phyloP scores from a whole-genome alignment of 1,140 invertebrate genomes.

The Stegodyphus dumicola region DNA sequence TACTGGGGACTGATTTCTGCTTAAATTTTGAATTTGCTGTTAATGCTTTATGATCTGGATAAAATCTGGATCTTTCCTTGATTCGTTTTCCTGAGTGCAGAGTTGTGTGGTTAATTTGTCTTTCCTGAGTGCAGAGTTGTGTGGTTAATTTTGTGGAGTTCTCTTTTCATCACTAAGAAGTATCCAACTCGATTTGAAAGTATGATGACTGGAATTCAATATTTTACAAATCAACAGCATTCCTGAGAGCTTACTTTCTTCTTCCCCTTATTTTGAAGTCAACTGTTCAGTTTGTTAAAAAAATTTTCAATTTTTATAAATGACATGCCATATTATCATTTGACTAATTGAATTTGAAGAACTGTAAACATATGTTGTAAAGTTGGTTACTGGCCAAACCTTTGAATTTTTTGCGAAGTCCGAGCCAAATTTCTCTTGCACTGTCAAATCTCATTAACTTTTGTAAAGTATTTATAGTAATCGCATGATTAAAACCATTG shows the following conservation, averaged over 20 bases:
- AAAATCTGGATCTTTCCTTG: background rate
- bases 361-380: constrained; percentile 4
- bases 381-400: background rate
- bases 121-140: too few relatives aligned
- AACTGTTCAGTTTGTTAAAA: background rate
- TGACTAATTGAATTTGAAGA: background rate
- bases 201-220: background rate
- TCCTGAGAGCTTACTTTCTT: background rate
- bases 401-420: background rate
- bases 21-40: background rate
- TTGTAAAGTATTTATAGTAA: background rate
- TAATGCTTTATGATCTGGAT: background rate
- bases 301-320: background rate
- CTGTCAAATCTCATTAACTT: background rate
- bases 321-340: background rate
- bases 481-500: too few relatives aligned
- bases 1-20: background rate
- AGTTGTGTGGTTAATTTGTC: constrained; percentile 19
- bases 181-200: constrained; percentile 28
- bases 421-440: background rate
- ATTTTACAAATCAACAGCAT: background rate
- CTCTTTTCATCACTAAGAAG: constrained; percentile 24
- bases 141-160: too few relatives aligned
- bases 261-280: background rate
- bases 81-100: background rate